Conservation (phyloP, 2,888 invertebrate species). For the Sphecodes monilicornis region DNA sequence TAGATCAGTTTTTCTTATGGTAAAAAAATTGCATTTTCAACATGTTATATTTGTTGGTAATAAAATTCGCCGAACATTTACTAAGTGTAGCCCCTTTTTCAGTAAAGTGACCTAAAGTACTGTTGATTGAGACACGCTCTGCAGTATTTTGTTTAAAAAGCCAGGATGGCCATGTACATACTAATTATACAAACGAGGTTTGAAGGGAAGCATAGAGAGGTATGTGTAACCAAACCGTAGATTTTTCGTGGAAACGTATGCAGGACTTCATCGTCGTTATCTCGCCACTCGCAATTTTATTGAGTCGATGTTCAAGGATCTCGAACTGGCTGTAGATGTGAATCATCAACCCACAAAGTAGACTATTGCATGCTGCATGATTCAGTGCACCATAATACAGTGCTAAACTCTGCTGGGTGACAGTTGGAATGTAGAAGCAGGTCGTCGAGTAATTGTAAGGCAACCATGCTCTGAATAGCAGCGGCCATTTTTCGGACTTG, state of each 20-base stretch:
- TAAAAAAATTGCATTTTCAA: no score
- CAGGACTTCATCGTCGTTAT: constrained; percentile 6
- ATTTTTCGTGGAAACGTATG: constrained; percentile 40
- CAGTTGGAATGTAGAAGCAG: not conserved
- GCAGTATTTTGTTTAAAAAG: no score
- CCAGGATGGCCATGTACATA: no score
- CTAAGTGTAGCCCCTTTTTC: no score
- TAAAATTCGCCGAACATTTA: no score
- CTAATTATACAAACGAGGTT: no score
- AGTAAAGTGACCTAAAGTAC: no score
- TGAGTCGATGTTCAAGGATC: constrained; percentile 54
- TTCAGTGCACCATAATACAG: not conserved
- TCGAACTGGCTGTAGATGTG: constrained; percentile 50
- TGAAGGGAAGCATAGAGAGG: no score
- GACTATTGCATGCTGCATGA: constrained; percentile 47
- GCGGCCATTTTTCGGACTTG: not conserved
- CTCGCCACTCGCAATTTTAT: not conserved
- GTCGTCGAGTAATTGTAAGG: constrained; percentile 44
- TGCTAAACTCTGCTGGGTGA: constrained; percentile 40
- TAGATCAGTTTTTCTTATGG: no score
- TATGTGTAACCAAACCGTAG: constrained; percentile 35
- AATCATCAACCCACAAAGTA: constrained; percentile 52
- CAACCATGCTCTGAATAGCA: constrained; percentile 52
- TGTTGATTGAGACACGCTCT: no score
- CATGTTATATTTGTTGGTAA: no score